These are phyloP conservation scores for Venustoraphidia nigricollis DNA, from an alignment of 2,888 invertebrate species.

Conservation along the genomic window DNA sequence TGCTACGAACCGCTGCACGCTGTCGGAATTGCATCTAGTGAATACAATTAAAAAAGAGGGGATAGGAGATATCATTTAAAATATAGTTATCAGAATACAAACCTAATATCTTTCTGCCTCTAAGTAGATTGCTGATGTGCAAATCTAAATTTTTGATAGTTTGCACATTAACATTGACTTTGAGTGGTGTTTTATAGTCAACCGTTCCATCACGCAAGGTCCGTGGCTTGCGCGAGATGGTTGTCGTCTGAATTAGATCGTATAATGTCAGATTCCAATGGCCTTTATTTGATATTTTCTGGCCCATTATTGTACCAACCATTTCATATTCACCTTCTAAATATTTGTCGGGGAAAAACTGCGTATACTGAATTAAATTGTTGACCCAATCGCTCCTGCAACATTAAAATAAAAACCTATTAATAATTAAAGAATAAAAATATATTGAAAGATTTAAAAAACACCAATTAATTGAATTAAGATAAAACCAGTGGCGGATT, in stretches of 20 bases:
- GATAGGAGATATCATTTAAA: no score
- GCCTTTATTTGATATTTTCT: slow-evolving; percentile 45
- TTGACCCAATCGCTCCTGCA: slow-evolving; percentile 48
- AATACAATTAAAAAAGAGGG: no score
- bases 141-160: slow-evolving; percentile 61
- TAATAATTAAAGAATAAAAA: no score
- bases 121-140: slow-evolving; percentile 57
- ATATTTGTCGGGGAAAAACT: slow-evolving; percentile 69
- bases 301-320: slow-evolving; percentile 44
- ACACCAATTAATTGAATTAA: no score
- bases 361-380: slow-evolving; percentile 54
- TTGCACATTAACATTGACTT: slow-evolving; percentile 56
- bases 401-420: slow-evolving; percentile 5
- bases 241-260: slow-evolving; percentile 48
- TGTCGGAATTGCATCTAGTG: no score
- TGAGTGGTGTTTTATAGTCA: slow-evolving; percentile 26
- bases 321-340: slow-evolving; percentile 53
- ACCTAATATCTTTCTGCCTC: slow-evolving; percentile 51
- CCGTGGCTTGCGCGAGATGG: slow-evolving; percentile 37
- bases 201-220: slow-evolving; percentile 21
- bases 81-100: slow-evolving; percentile 13
- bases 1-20: no score
- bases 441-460: no score
- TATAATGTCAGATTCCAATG: slow-evolving; percentile 61
- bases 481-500: no score